Percentiles rank a stretch among this genome's conserved stretches.
Evolutionary conservation across 2,888 invertebrate genomes (phyloP).

Genomic region (Theodoxus fluviatilis): DNA sequence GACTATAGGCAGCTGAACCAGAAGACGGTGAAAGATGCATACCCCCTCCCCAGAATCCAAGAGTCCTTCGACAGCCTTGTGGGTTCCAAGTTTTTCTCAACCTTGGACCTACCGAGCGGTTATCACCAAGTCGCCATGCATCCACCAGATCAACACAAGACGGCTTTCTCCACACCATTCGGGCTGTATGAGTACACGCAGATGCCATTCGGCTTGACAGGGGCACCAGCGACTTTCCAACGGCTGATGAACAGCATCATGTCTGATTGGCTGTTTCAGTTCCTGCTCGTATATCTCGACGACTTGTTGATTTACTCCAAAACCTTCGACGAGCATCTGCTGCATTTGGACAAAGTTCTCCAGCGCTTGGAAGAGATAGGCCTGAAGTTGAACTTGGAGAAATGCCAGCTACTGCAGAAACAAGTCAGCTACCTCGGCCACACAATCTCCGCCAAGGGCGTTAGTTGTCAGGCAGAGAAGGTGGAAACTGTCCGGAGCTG

Average conservation of each 20-base stretch:
- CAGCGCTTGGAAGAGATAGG: conserved; percentile 25
- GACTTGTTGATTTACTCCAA: conserved; percentile 18
- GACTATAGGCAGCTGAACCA: no score
- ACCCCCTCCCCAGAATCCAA: no score
- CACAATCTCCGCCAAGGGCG: conserved; percentile 31
- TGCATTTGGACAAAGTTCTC: conserved; percentile 27
- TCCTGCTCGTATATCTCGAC: conserved; percentile 23
- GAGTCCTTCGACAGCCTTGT: no score
- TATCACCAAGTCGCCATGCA: no score
- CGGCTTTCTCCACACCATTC: no score
- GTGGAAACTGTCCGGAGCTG: conserved; percentile 27
- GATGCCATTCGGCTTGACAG: conserved; percentile 19
- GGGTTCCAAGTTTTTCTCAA: no score
- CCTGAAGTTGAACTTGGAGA: conserved; percentile 33
- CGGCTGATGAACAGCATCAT: conserved; percentile 24
- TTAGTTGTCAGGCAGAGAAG: conserved; percentile 29
- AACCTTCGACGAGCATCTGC: conserved; percentile 26
- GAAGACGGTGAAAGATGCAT: no score
- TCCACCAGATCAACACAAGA: no score
- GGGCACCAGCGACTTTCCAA: conserved; percentile 20
- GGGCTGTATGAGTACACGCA: conserved; percentile 6
- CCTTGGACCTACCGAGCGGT: no score
- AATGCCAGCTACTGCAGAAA: conserved; percentile 29
- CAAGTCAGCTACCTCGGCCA: conserved; percentile 35
- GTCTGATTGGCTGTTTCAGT: conserved; percentile 22